phyloP scores from a whole-genome alignment of 2,888 invertebrate species.

The Stenodema calcarata region DNA sequence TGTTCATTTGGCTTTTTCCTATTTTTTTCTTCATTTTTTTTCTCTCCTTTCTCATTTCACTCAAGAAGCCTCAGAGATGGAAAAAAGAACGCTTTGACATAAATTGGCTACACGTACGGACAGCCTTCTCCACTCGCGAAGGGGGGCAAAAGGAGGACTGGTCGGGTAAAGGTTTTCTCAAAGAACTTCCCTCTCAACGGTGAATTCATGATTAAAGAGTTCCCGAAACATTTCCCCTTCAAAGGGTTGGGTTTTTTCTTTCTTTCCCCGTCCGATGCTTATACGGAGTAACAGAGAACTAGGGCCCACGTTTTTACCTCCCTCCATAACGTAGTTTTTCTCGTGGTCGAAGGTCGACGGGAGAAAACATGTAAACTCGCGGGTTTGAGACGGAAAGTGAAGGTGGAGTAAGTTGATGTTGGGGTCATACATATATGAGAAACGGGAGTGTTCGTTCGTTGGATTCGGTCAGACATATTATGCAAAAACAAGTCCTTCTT shows the following conservation, averaged over 20 bases:
- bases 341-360: neutral
- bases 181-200: neutral
- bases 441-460: no score
- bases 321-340: neutral
- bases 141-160: neutral
- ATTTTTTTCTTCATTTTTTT: no score
- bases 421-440: neutral
- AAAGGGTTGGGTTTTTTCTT: neutral
- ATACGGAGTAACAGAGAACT: neutral
- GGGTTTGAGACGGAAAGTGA: neutral
- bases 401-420: neutral
- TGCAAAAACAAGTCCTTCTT: no score
- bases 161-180: neutral
- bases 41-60: neutral
- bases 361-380: neutral
- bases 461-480: no score
- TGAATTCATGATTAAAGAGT: constrained; percentile 24
- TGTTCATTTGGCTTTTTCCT: neutral
- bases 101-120: neutral
- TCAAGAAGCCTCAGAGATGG: neutral
- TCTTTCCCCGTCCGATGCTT: neutral
- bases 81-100: neutral
- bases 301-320: neutral
- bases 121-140: neutral
- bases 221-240: constrained; percentile 3